These are phyloP conservation scores for Siniperca knerii DNA, from an alignment of 2,113 vertebrate genomes.

Conservation along the genomic window DNA sequence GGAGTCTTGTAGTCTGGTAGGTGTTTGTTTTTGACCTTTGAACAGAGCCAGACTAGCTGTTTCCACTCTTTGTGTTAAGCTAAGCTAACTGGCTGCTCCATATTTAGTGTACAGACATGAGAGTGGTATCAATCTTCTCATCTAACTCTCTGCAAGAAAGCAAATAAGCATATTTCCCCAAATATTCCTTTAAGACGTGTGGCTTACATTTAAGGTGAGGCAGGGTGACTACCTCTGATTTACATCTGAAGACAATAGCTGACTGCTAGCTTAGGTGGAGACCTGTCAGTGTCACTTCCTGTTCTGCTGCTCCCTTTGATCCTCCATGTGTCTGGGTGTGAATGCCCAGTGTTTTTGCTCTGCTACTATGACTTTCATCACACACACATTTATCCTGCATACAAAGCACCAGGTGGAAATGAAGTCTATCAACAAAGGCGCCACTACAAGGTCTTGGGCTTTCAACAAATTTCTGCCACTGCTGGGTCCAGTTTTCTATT, in stretches of 20 bases:
- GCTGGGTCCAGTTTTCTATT: conserved; percentile 53
- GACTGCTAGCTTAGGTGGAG: conserved; percentile 7
- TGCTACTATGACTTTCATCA: conserved; percentile 37
- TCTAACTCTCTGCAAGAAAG: neutral
- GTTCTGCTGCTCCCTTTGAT: conserved; percentile 27
- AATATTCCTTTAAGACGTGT: neutral
- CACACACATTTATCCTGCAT: conserved; percentile 41
- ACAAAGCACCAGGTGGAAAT: conserved; percentile 64
- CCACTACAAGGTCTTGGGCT: conserved; percentile 45
- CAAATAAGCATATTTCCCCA: neutral
- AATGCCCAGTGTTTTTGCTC: conserved; percentile 4
- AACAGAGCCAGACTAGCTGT: neutral
- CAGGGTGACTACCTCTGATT: conserved; percentile 7
- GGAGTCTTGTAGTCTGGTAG: neutral
- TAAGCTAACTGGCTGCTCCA: neutral
- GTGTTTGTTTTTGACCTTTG: neutral
- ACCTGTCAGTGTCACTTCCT: conserved; percentile 28
- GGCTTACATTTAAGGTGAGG: neutral
- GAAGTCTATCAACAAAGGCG: conserved; percentile 55
- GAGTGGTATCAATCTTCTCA: neutral
- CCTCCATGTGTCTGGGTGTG: conserved; percentile 12
- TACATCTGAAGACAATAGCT: conserved; percentile 17
- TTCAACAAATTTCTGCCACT: conserved; percentile 57
- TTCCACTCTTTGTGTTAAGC: neutral
- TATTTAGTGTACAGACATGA: neutral